Evolutionary conservation across 2,797 vertebrate genomes (phyloP).

Genomic region (Periophthalmus magnuspinnatus): DNA sequence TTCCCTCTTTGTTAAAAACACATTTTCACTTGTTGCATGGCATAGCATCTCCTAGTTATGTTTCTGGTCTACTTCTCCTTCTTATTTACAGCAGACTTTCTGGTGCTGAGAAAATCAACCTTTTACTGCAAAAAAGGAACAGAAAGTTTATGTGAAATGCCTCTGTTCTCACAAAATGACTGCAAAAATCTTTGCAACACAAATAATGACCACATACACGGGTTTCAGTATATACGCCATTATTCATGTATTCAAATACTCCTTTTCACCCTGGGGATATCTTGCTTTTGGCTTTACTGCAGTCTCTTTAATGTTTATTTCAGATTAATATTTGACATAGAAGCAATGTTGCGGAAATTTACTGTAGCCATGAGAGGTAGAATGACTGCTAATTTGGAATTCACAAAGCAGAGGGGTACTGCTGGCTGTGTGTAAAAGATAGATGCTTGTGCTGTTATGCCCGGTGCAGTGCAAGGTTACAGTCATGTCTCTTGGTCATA

Average conservation of each 20-base stretch:
- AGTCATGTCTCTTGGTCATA: slow-evolving; percentile 12
- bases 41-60: slow-evolving; percentile 3
- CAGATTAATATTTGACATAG: slow-evolving; percentile 52
- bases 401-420: slow-evolving; percentile 48
- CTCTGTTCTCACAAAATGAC: slow-evolving; percentile 13
- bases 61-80: slow-evolving; percentile 5
- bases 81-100: slow-evolving; percentile 2
- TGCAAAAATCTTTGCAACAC: not conserved
- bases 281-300: slow-evolving; percentile 23
- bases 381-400: slow-evolving; percentile 50
- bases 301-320: slow-evolving; percentile 57
- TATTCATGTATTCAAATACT: slow-evolving; percentile 30
- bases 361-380: slow-evolving; percentile 32
- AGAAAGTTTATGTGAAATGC: not conserved
- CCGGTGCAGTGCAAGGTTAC: slow-evolving; percentile 10
- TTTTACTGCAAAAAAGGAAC: slow-evolving; percentile 13
- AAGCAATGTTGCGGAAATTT: slow-evolving; percentile 33
- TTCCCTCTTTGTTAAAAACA: not conserved
- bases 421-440: slow-evolving; percentile 42
- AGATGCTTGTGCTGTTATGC: slow-evolving; percentile 44
- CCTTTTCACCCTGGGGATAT: slow-evolving; percentile 18
- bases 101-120: not conserved
- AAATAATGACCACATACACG: slow-evolving; percentile 9
- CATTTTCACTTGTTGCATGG: not conserved
- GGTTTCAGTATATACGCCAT: not conserved